Percentiles rank a stretch among this genome's conserved stretches.
These are phyloP conservation scores for Nilaparvata lugens DNA, from an alignment of 1,140 invertebrate species.

Conservation along the genomic window DNA sequence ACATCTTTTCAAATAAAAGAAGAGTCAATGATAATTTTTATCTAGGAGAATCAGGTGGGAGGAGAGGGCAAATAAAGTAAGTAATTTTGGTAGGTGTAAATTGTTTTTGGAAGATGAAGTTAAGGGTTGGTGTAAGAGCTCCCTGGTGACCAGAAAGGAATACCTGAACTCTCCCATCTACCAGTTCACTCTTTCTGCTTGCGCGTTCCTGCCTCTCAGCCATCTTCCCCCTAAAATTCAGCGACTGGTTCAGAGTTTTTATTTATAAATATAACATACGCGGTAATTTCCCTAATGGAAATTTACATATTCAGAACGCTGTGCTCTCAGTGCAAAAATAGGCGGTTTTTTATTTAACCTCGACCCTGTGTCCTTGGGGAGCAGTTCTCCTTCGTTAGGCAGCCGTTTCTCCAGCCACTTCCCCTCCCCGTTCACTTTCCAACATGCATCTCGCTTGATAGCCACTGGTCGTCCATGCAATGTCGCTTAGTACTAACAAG, in stretches of 20 bases:
- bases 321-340: background rate
- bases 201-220: background rate
- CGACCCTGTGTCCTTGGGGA: background rate
- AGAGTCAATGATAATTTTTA: too few species aligned
- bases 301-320: slow-evolving; percentile 1
- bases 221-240: background rate
- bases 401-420: too few species aligned
- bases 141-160: background rate
- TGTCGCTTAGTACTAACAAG: too few species aligned
- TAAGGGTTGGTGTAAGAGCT: background rate
- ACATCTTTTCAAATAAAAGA: too few species aligned
- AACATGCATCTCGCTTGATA: too few species aligned
- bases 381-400: background rate
- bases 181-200: too few species aligned
- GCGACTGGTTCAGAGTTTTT: background rate
- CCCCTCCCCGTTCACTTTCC: too few species aligned
- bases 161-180: too few species aligned
- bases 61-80: background rate
- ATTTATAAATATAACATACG: slow-evolving; percentile 1
- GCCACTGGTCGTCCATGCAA: too few species aligned
- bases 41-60: background rate
- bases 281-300: slow-evolving; percentile 1
- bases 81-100: slow-evolving; percentile 1
- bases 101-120: background rate
- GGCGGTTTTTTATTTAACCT: background rate